Conservation (phyloP, 2,888 invertebrate genomes). For the Neelides folsomi region DNA sequence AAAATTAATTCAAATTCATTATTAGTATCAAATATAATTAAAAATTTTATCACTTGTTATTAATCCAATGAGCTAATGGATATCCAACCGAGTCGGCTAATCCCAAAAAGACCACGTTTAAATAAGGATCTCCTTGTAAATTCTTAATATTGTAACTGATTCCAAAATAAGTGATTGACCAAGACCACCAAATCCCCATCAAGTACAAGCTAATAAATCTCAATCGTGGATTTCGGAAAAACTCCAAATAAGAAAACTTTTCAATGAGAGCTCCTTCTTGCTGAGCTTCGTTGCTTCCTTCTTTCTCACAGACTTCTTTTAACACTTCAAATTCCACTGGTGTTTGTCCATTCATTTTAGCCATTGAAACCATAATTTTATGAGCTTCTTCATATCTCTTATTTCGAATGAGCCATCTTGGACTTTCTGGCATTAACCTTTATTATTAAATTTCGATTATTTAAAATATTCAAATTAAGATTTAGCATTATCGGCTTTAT, state of each 20-base stretch:
- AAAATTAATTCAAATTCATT: no score
- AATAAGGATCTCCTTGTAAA: conserved; percentile 13
- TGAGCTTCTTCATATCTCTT: conserved; percentile 11
- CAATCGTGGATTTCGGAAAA: conserved; percentile 12
- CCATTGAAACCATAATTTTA: conserved; percentile 3
- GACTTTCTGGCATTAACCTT: conserved; percentile 22
- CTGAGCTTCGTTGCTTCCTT: not conserved
- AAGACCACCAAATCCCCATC: conserved; percentile 19
- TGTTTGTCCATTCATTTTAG: conserved; percentile 3
- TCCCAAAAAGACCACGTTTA: conserved; percentile 18
- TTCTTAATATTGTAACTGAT: conserved; percentile 21
- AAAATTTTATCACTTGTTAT: conserved; percentile 10
- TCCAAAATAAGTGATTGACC: conserved; percentile 23
- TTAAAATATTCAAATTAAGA: no score
- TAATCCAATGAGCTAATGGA: conserved; percentile 12
- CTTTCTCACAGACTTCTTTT: conserved; percentile 2
- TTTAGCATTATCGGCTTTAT: no score
- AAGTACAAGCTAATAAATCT: conserved; percentile 15
- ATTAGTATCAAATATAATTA: no score
- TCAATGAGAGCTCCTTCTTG: not conserved
- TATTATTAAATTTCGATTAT: no score
- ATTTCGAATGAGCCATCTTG: conserved; percentile 17
- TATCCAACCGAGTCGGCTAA: conserved; percentile 18
- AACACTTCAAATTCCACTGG: conserved; percentile 2
- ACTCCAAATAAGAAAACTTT: conserved; percentile 15